Evolutionary conservation across 2,888 invertebrate genomes (phyloP).

Genomic region (Diabrotica balteata): DNA sequence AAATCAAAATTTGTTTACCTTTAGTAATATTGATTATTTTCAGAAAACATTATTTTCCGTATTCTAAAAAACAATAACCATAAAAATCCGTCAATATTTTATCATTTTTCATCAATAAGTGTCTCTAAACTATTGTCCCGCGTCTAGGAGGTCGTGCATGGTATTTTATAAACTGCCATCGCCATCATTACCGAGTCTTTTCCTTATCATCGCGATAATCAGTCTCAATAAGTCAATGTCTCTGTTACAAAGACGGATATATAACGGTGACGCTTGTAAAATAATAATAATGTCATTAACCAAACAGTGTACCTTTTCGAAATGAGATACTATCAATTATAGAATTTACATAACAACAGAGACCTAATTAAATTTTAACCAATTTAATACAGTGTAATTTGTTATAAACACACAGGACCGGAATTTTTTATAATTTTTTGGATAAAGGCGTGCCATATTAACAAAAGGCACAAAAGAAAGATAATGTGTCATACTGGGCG

Average conservation of each 20-base stretch:
- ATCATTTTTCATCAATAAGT: not conserved
- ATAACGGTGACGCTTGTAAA: slow-evolving; percentile 24
- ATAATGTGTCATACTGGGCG: no score
- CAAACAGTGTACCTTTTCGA: slow-evolving; percentile 24
- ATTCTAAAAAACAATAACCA: no score
- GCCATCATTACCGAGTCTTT: slow-evolving; percentile 22
- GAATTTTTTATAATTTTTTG: not conserved
- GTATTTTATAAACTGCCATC: slow-evolving; percentile 16
- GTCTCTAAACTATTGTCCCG: slow-evolving; percentile 7
- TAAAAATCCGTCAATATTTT: not conserved
- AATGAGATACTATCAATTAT: slow-evolving; percentile 35
- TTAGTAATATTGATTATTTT: not conserved
- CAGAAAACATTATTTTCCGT: not conserved
- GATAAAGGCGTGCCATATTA: no score
- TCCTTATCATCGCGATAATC: slow-evolving; percentile 26
- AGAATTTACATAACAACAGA: slow-evolving; percentile 42
- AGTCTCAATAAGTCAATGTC: slow-evolving; percentile 29
- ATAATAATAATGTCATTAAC: slow-evolving; percentile 34
- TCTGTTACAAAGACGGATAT: slow-evolving; percentile 25
- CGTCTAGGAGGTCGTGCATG: slow-evolving; percentile 18
- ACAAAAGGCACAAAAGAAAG: no score
- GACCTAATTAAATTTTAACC: slow-evolving; percentile 40
- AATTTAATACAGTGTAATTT: slow-evolving; percentile 33
- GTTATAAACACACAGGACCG: slow-evolving; percentile 23
- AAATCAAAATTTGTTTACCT: no score